These are phyloP conservation scores for Drosophila erecta DNA, from an alignment of 1,140 invertebrate species.

Conservation along the genomic window DNA sequence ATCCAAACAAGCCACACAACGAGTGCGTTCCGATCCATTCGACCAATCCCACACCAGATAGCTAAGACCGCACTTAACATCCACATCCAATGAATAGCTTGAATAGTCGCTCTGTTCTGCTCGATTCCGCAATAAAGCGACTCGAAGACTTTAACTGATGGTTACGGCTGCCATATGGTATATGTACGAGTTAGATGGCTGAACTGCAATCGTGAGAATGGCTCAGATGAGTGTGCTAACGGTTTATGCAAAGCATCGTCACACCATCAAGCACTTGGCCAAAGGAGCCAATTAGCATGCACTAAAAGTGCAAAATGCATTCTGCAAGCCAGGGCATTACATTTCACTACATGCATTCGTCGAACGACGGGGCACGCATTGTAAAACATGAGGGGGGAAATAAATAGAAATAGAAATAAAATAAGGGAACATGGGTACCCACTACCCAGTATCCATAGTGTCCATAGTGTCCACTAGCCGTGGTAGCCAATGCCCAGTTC, in stretches of 20 bases:
- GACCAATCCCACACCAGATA: conserved; percentile 26
- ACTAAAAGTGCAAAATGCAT: conserved; percentile 74
- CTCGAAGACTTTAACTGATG: conserved; percentile 43
- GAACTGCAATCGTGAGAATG: conserved; percentile 64
- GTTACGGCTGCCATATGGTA: conserved; percentile 63
- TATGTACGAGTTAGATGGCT: conserved; percentile 23
- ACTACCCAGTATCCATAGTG: not conserved
- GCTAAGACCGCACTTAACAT: not conserved
- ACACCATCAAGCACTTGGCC: conserved; percentile 1
- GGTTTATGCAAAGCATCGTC: conserved; percentile 61
- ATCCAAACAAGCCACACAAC: conserved; percentile 33
- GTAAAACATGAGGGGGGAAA: conserved; percentile 52
- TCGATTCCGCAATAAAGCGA: conserved; percentile 51
- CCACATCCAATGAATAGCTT: conserved; percentile 14
- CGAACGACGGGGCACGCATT: conserved; percentile 67
- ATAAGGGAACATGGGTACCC: conserved; percentile 33
- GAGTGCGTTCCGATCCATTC: conserved; percentile 15
- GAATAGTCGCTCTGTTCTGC: conserved; percentile 8
- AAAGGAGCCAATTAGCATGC: conserved; percentile 74
- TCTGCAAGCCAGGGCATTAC: conserved; percentile 59
- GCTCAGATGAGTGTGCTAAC: conserved; percentile 46
- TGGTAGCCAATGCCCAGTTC: not conserved
- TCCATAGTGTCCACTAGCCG: not conserved
- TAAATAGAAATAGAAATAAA: conserved; percentile 35
- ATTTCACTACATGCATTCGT: conserved; percentile 57